Percentiles rank a stretch among this genome's conserved stretches.
These are phyloP conservation scores for Yponomeuta cagnagella DNA, from an alignment of 2,888 invertebrate genomes.

Conservation along the genomic window DNA sequence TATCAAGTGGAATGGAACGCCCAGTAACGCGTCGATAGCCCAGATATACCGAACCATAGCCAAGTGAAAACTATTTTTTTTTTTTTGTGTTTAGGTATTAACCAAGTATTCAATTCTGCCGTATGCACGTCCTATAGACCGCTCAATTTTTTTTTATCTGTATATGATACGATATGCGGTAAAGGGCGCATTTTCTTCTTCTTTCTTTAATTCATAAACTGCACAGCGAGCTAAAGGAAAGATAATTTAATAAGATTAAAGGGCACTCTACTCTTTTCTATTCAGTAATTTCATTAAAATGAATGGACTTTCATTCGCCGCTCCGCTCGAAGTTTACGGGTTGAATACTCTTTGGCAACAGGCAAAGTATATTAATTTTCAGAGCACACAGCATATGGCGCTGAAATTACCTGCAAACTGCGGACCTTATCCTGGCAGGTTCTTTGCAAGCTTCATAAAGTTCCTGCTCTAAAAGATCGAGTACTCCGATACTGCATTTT, in stretches of 20 bases:
- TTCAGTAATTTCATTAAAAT: neutral
- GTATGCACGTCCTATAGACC: no score
- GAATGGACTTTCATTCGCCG: neutral
- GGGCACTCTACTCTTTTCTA: neutral
- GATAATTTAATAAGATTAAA: neutral
- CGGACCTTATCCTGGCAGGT: conserved; percentile 2
- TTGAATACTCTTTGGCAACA: neutral
- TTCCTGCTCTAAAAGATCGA: conserved; percentile 6
- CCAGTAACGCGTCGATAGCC: no score
- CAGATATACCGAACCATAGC: no score
- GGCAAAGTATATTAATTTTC: conserved; percentile 18
- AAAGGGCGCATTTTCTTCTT: no score
- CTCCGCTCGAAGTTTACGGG: neutral
- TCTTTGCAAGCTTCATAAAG: conserved; percentile 8
- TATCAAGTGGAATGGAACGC: no score
- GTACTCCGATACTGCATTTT: neutral
- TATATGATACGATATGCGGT: no score
- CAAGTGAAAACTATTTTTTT: no score
- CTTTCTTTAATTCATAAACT: no score
- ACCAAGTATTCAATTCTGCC: no score
- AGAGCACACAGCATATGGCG: conserved; percentile 15
- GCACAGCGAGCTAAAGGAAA: no score
- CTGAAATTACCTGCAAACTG: conserved; percentile 15
- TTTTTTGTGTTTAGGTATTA: no score
- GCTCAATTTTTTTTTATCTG: no score